Percentiles rank a stretch among this genome's conserved stretches.
Conservation (phyloP, 2,888 invertebrate genomes). For the Dichetophora obliterata region DNA sequence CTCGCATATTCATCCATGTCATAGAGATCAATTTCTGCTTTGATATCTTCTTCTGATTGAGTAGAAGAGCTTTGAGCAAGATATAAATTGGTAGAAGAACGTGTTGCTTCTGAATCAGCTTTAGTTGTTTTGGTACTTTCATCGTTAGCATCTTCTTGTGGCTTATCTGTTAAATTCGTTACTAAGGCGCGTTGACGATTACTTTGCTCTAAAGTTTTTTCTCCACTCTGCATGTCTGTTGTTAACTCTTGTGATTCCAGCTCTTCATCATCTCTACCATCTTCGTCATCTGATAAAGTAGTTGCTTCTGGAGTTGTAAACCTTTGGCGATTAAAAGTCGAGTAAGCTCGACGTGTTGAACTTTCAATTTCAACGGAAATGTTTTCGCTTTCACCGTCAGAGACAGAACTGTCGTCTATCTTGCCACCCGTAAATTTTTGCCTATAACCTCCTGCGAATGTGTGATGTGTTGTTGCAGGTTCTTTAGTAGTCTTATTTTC, state of each 20-base stretch:
- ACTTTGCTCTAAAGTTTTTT: constrained; percentile 49
- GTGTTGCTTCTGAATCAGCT: background rate
- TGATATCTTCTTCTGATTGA: background rate
- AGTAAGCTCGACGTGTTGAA: background rate
- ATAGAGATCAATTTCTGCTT: background rate
- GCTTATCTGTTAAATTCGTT: background rate
- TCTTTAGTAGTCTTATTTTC: background rate
- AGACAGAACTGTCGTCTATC: too few species aligned
- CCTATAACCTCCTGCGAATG: constrained; percentile 14
- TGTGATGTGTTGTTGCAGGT: constrained; percentile 32
- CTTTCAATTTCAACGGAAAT: background rate
- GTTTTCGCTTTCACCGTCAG: too few species aligned
- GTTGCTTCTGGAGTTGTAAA: constrained; percentile 20
- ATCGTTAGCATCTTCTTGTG: background rate
- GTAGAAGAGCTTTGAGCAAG: too few species aligned
- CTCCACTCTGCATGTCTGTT: background rate
- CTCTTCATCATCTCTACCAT: too few species aligned
- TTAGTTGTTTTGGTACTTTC: background rate
- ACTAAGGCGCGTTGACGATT: constrained; percentile 55
- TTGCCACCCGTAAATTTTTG: too few species aligned
- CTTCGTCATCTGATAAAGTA: too few species aligned
- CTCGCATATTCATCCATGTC: background rate
- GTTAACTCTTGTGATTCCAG: background rate
- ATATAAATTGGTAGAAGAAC: background rate
- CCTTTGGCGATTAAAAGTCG: background rate